Base-by-base conservation (phyloP, 2,113 vertebrate species). In the Cephalopterus ornatus region DNA sequence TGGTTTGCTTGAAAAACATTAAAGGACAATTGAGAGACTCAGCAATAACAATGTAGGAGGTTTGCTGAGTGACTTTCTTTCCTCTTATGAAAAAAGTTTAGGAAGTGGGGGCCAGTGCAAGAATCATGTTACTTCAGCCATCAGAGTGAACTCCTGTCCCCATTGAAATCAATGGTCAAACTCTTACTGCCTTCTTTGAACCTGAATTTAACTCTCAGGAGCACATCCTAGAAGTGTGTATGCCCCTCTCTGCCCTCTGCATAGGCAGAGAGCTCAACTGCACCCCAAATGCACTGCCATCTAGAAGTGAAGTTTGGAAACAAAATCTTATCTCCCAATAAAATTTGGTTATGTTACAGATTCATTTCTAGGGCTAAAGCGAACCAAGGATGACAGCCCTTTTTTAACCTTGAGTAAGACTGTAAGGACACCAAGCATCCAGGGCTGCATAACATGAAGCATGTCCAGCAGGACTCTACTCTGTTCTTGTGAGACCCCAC, bases 401-500 rank as follows among this genome's bases (percentile, higher is more conserved):
- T n/a, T 47, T 33, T 39, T 47, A 23, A 39, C 44, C 17, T 2
- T 14, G 14, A 76, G 33, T 63, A 67, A 63, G 32, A 63, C 33
- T 42, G 20, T 28, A 33, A 75, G 49, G 37, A 49, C 61, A 41
- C 17, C 28, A 56, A 52, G 27, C 24, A 67, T 4, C 11, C 15
- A 6, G n/a, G 37, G 19, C 23, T 70, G 42, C 27, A 20, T 20
- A 32, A 50, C 1, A 35, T 11, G 23, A 2, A 81, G 8, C 0
- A 0, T 2, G 49, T 33, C 22, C 28, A 65, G n/a, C 26, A 81
- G 33, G 39, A 28, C 8, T 62, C 53, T 0, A 0, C 52, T 44
- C 30, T 0, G 0, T 7, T 47, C 21, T 49, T 1, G 1, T 27
- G 72, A 67, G 46, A 75, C 10, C 27, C 33, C 53, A 70, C 11